These are phyloP conservation scores for Thalassaphorura encarpata DNA, from an alignment of 1,140 invertebrate genomes.

Conservation along the genomic window DNA sequence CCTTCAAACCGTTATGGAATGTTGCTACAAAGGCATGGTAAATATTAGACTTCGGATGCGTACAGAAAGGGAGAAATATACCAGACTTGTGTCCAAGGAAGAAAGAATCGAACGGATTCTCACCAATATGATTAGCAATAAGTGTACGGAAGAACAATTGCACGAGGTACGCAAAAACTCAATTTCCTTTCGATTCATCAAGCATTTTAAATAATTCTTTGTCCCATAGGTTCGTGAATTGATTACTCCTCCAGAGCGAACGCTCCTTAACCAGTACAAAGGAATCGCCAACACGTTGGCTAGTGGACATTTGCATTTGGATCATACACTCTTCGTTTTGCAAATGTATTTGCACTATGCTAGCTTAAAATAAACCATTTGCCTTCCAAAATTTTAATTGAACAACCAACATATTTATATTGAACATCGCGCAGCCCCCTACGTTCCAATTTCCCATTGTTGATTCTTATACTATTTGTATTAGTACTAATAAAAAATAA, in stretches of 20 bases:
- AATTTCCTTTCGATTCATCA: neutral
- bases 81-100: slow-evolving; percentile 16
- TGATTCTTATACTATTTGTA: too few relatives aligned
- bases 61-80: slow-evolving; percentile 12
- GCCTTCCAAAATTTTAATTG: too few relatives aligned
- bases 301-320: slow-evolving; percentile 10
- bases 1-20: slow-evolving; percentile 11
- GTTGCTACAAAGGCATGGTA: slow-evolving; percentile 17
- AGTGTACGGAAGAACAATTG: slow-evolving; percentile 24
- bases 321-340: slow-evolving; percentile 17
- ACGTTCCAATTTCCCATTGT: too few relatives aligned
- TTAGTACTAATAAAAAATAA: too few relatives aligned
- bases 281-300: neutral
- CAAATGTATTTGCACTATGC: slow-evolving; percentile 8
- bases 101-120: slow-evolving; percentile 24
- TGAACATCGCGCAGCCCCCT: too few relatives aligned
- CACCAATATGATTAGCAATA: slow-evolving; percentile 13
- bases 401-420: too few relatives aligned
- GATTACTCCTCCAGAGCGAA: slow-evolving; percentile 29
- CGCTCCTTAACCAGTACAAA: slow-evolving; percentile 16
- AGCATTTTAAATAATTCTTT: neutral
- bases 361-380: too few relatives aligned
- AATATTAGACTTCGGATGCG: slow-evolving; percentile 12
- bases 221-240: slow-evolving; percentile 20
- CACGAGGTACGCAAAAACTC: slow-evolving; percentile 17